These are phyloP conservation scores for Lagopus muta DNA, from an alignment of 2,113 vertebrate genomes.

Conservation along the genomic window DNA sequence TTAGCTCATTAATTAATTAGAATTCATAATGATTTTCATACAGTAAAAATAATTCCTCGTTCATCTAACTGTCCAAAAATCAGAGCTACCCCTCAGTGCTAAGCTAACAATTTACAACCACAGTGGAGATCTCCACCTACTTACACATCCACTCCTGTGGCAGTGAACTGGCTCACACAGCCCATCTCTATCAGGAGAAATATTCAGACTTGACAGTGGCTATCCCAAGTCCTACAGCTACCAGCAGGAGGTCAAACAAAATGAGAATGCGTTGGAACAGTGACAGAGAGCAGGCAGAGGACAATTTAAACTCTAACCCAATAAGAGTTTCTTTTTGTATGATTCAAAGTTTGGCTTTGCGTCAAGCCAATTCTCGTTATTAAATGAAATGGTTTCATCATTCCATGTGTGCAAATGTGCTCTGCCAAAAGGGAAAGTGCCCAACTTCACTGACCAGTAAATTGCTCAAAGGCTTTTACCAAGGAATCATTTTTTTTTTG, in stretches of 20 bases:
- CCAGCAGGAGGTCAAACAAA: neutral
- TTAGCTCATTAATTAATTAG: neutral
- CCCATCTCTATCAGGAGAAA: neutral
- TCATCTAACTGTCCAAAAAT: neutral
- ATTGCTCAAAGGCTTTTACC: neutral
- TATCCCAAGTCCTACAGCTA: neutral
- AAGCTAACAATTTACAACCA: neutral
- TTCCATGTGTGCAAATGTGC: slow-evolving; percentile 9
- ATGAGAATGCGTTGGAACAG: rapidly evolving
- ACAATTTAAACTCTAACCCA: slow-evolving; percentile 16
- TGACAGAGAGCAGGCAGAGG: neutral
- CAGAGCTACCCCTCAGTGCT: neutral
- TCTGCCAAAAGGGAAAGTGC: slow-evolving; percentile 13
- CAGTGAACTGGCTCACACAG: neutral
- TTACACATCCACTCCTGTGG: neutral
- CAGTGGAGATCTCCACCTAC: neutral
- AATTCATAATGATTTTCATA: neutral
- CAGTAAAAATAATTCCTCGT: neutral
- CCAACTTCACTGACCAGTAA: slow-evolving; percentile 5
- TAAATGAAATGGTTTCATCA: slow-evolving; percentile 41
- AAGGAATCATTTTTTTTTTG: neutral
- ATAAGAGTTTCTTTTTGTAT: neutral
- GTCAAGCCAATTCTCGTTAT: slow-evolving; percentile 33
- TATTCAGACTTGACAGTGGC: neutral
- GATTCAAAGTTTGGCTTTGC: slow-evolving; percentile 9